These are phyloP conservation scores for Corythornis vintsioides DNA, from an alignment of 2,113 vertebrate species.

Conservation along the genomic window DNA sequence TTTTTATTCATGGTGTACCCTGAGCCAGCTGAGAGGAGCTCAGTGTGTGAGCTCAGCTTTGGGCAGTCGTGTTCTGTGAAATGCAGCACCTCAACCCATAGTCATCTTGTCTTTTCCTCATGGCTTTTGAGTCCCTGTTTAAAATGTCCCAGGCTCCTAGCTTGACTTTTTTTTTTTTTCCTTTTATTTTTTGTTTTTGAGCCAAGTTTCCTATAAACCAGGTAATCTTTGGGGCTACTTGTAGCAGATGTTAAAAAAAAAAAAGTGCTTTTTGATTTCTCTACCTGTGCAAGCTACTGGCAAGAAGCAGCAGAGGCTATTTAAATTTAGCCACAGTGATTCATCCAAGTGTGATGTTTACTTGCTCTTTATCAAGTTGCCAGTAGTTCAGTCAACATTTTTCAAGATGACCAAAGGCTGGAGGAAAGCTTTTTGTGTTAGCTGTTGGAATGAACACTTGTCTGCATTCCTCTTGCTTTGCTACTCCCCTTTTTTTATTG, in stretches of 20 bases:
- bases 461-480: background rate
- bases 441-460: background rate
- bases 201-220: background rate
- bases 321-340: background rate
- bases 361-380: background rate
- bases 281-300: background rate
- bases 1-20: background rate
- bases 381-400: background rate
- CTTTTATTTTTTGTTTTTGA: background rate
- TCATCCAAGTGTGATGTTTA: background rate
- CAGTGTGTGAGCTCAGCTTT: background rate
- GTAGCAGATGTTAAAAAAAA: background rate
- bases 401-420: background rate
- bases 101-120: background rate
- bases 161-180: background rate
- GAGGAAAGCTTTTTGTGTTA: background rate
- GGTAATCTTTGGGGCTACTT: background rate
- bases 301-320: background rate
- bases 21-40: background rate
- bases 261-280: background rate
- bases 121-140: background rate
- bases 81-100: accelerated
- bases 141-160: background rate
- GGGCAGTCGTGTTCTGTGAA: accelerated
- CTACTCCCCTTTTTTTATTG: background rate